Evolutionary conservation across 2,113 vertebrate genomes (phyloP).

Genomic region (Felis catus): DNA sequence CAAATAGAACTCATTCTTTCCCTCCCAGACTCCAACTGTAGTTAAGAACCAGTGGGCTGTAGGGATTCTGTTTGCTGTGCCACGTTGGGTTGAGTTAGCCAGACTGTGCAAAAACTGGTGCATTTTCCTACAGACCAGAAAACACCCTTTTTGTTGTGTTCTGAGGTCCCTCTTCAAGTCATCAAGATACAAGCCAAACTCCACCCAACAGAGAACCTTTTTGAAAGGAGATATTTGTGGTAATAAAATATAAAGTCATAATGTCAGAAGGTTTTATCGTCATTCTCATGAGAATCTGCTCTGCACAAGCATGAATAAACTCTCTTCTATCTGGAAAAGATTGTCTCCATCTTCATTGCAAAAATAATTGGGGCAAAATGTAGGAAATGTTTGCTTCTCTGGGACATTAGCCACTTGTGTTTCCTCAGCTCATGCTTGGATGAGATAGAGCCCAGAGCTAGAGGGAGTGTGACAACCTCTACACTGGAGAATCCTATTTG

Average conservation of each 20-base stretch:
- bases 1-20: background rate
- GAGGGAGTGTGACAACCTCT: accelerated
- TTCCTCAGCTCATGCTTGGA: background rate
- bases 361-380: background rate
- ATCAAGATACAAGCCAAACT: background rate
- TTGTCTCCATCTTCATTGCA: background rate
- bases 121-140: background rate
- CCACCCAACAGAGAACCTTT: background rate
- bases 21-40: background rate
- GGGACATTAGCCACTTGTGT: background rate
- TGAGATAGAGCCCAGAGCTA: background rate
- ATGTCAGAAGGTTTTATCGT: background rate
- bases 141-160: background rate
- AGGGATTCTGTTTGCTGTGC: background rate
- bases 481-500: background rate
- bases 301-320: background rate
- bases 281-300: background rate
- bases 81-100: background rate
- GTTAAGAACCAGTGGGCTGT: background rate
- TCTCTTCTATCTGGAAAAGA: background rate
- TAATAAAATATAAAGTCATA: background rate
- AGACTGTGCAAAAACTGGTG: background rate
- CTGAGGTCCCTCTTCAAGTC: background rate
- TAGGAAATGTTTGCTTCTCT: background rate
- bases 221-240: background rate